Percentiles rank a stretch among this genome's conserved stretches.
Evolutionary conservation across 2,888 invertebrate genomes (phyloP).

Genomic region (Drosophila subsilvestris): DNA sequence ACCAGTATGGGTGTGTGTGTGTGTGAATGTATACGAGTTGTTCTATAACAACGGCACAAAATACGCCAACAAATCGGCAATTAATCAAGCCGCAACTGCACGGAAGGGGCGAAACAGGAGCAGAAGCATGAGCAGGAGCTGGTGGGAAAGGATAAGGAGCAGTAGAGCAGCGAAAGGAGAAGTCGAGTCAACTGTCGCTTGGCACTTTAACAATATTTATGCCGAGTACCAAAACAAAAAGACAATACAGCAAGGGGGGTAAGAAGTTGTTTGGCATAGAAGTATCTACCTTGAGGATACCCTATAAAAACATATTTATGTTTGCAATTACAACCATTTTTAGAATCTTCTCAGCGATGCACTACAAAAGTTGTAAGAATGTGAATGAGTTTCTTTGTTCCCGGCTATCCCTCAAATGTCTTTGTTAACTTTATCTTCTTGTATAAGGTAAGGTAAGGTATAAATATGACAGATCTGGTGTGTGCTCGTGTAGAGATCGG

Average conservation of each 20-base stretch:
- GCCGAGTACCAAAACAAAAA: conserved; percentile 54
- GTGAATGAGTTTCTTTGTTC: too few species aligned
- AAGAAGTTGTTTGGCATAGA: not conserved
- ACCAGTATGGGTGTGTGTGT: conserved; percentile 7
- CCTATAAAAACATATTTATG: not conserved
- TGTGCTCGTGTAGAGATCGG: not conserved
- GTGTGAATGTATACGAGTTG: conserved; percentile 14
- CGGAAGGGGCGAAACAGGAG: conserved; percentile 11
- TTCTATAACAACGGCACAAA: conserved; percentile 51
- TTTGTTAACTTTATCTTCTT: too few species aligned
- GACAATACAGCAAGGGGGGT: conserved; percentile 44
- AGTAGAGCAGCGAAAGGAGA: conserved; percentile 12
- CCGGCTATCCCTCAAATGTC: too few species aligned
- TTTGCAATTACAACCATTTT: too few species aligned
- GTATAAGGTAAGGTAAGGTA: too few species aligned
- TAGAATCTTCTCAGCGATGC: too few species aligned
- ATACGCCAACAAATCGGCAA: conserved; percentile 78
- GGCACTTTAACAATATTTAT: conserved; percentile 75
- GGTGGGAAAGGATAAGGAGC: conserved; percentile 7
- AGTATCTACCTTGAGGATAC: conserved; percentile 1
- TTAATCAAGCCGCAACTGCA: conserved; percentile 67
- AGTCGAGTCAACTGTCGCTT: conserved; percentile 55
- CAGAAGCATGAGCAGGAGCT: conserved; percentile 3
- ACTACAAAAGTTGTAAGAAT: too few species aligned
- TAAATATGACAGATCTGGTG: too few species aligned